These are phyloP conservation scores for Bombus confusus DNA, from an alignment of 1,140 invertebrate species.

Conservation along the genomic window DNA sequence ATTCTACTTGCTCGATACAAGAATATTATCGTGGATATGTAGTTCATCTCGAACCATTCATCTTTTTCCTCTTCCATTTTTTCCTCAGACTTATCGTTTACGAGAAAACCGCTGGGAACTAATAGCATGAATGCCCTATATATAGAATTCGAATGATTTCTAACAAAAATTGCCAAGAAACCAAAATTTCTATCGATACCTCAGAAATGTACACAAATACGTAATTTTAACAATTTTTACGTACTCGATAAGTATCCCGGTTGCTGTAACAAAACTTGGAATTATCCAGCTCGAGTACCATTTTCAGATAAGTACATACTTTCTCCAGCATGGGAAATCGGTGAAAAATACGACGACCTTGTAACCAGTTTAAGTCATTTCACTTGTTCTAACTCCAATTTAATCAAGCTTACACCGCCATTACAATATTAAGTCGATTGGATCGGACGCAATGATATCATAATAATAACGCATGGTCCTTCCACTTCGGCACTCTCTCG, in stretches of 20 bases:
- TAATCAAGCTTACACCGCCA: conserved; percentile 5
- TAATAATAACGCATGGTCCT: neutral
- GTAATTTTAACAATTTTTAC: neutral
- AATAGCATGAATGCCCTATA: no score
- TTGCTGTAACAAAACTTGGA: neutral
- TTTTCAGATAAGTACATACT: neutral
- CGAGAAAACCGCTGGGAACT: no score
- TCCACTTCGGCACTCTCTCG: neutral
- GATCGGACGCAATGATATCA: conserved; percentile 18
- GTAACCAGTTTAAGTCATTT: conserved; percentile 2
- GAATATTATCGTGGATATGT: no score
- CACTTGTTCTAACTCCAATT: neutral
- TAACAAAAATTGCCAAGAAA: neutral
- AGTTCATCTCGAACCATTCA: no score
- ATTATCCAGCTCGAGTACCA: neutral
- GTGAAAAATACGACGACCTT: neutral
- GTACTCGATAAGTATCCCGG: no score
- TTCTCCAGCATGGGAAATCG: neutral
- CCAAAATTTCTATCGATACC: no score
- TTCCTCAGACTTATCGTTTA: no score
- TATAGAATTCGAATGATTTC: neutral
- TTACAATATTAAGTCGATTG: conserved; percentile 16
- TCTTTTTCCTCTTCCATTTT: no score
- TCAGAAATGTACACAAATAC: neutral
- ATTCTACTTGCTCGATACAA: no score